Conservation (phyloP, 2,888 invertebrate genomes). For the Desoria tigrina region DNA sequence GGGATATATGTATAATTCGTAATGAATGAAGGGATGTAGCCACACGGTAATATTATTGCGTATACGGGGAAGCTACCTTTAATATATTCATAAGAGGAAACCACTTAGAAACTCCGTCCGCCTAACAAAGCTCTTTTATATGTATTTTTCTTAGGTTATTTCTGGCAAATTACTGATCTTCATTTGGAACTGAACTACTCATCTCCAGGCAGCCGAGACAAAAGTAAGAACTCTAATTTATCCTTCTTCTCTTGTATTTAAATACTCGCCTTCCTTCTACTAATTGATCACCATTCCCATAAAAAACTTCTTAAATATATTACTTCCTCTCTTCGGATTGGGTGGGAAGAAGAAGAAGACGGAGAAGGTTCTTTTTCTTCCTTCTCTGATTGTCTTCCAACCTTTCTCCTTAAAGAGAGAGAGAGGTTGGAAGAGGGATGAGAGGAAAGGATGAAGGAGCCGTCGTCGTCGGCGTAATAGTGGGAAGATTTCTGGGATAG, state of each 20-base stretch:
- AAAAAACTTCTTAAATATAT: no score
- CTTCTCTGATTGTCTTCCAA: no score
- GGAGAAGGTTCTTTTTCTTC: no score
- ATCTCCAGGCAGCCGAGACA: slow-evolving; percentile 71
- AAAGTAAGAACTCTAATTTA: slow-evolving; percentile 64
- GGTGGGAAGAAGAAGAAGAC: no score
- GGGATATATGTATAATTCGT: no score
- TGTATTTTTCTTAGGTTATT: slow-evolving; percentile 69
- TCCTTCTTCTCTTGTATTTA: slow-evolving; percentile 10
- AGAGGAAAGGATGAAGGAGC: not conserved
- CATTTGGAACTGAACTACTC: slow-evolving; percentile 86
- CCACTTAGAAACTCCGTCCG: slow-evolving; percentile 6
- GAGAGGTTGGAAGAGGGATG: no score
- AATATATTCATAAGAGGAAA: slow-evolving; percentile 17
- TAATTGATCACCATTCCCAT: slow-evolving; percentile 9
- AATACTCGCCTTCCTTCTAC: slow-evolving; percentile 1
- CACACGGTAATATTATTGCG: not conserved
- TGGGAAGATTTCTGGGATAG: no score
- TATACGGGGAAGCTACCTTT: not conserved
- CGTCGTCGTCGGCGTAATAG: no score
- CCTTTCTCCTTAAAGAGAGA: no score
- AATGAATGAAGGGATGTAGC: not conserved
- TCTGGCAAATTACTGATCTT: slow-evolving; percentile 93
- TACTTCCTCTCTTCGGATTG: no score
- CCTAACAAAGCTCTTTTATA: not conserved